phyloP scores from a whole-genome alignment of 2,797 vertebrate genomes.

The Myotis findleyi region DNA sequence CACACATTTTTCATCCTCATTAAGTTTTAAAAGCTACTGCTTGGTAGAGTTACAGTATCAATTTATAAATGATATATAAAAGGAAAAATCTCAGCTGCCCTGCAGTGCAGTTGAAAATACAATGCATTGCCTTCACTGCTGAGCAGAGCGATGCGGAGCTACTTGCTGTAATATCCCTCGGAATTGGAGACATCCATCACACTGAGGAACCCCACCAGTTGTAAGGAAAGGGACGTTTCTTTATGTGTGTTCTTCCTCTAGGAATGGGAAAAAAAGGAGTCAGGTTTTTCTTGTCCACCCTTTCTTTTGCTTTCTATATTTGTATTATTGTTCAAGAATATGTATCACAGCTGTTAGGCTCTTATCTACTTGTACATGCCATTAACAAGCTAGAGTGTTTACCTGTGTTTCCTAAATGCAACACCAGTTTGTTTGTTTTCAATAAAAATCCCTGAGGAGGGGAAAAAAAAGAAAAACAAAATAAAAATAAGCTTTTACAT shows the following conservation, averaged over 20 bases:
- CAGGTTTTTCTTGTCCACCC: neutral
- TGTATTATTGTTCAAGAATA: neutral
- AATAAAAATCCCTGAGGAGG: neutral
- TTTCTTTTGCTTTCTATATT: neutral
- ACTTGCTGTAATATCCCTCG: conserved; percentile 52
- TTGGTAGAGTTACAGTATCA: conserved; percentile 38
- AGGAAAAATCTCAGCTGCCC: conserved; percentile 55
- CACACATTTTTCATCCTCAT: conserved; percentile 41
- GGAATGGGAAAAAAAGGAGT: neutral
- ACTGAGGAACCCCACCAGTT: neutral
- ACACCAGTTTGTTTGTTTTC: neutral
- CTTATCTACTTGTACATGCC: neutral
- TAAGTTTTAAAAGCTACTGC: conserved; percentile 66
- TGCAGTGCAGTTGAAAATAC: conserved; percentile 33
- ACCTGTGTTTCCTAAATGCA: neutral
- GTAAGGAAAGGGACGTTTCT: conserved; percentile 33
- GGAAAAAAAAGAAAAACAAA: neutral
- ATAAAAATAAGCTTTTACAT: neutral
- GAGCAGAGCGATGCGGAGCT: neutral
- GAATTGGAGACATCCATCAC: conserved; percentile 68
- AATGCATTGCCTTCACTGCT: neutral
- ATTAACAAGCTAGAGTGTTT: neutral
- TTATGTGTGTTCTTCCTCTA: neutral
- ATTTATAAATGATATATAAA: conserved; percentile 67
- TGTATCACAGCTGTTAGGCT: neutral